These are phyloP conservation scores for Plodia interpunctella DNA, from an alignment of 1,140 invertebrate species.

Conservation along the genomic window DNA sequence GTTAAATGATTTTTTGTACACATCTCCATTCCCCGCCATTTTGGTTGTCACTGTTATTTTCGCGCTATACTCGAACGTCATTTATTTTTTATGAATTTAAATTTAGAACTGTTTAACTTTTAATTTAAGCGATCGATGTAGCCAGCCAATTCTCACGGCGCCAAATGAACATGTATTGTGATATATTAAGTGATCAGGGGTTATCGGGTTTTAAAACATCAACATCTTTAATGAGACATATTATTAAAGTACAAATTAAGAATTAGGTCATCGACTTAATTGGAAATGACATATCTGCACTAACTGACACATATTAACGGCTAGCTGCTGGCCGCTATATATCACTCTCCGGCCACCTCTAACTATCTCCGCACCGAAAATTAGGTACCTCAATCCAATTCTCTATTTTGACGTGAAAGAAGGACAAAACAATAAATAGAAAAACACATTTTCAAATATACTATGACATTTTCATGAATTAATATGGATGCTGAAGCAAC, in stretches of 20 bases:
- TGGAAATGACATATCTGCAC: slow-evolving; percentile 13
- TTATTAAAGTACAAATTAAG: background rate
- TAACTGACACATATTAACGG: no score
- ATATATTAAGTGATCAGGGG: background rate
- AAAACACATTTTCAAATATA: no score
- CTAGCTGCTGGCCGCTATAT: no score
- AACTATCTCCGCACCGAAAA: no score
- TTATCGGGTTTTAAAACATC: slow-evolving; percentile 5
- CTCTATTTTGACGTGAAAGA: no score
- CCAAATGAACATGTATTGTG: background rate
- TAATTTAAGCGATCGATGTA: slow-evolving; percentile 2
- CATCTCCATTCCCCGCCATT: slow-evolving; percentile 41
- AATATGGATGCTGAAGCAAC: no score
- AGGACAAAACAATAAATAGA: no score
- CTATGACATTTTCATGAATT: no score
- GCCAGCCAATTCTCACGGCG: background rate
- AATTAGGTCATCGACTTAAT: slow-evolving; percentile 23
- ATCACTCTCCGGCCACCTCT: no score
- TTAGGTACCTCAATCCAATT: no score
- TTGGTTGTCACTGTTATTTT: slow-evolving; percentile 36
- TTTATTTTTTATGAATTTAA: slow-evolving; percentile 2
- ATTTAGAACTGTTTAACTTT: background rate
- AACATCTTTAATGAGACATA: background rate
- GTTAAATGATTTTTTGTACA: slow-evolving; percentile 40
- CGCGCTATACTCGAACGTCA: slow-evolving; percentile 39